phyloP scores from a whole-genome alignment of 1,140 invertebrate genomes.

The Rhopalosiphum padi region DNA sequence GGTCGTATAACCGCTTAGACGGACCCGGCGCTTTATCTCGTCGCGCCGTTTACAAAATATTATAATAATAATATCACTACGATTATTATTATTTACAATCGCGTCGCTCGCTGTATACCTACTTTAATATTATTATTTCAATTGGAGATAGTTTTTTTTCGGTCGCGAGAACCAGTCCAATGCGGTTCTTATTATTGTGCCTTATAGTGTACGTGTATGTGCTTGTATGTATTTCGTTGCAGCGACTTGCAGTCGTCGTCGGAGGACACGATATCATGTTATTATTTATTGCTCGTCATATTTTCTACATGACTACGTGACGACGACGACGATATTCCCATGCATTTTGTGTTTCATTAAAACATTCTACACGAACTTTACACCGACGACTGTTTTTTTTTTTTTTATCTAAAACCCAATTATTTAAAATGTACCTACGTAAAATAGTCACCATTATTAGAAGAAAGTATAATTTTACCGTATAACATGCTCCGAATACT shows the following conservation, averaged over 20 bases:
- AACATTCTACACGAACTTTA: background rate
- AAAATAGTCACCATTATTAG: background rate
- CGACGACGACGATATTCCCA: background rate
- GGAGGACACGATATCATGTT: background rate
- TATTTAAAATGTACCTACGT: background rate
- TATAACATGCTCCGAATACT: background rate
- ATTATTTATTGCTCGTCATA: conserved; percentile 16
- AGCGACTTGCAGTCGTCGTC: background rate
- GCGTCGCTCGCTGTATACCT: background rate
- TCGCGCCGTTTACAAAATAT: background rate
- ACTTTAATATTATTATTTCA: background rate
- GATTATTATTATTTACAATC: background rate
- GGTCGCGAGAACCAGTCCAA: conserved; percentile 13
- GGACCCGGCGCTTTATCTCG: background rate
- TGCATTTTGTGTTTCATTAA: conserved; percentile 9
- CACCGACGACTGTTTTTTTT: background rate
- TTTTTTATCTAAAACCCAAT: background rate
- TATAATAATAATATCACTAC: background rate
- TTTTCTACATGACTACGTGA: background rate
- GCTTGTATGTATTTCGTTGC: background rate
- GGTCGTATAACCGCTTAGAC: background rate
- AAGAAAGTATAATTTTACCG: background rate
- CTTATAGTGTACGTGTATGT: background rate
- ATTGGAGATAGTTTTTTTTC: background rate
- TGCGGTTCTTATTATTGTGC: background rate